These are phyloP conservation scores for Oriolus oriolus DNA, from an alignment of 2,113 vertebrate species.

Conservation along the genomic window DNA sequence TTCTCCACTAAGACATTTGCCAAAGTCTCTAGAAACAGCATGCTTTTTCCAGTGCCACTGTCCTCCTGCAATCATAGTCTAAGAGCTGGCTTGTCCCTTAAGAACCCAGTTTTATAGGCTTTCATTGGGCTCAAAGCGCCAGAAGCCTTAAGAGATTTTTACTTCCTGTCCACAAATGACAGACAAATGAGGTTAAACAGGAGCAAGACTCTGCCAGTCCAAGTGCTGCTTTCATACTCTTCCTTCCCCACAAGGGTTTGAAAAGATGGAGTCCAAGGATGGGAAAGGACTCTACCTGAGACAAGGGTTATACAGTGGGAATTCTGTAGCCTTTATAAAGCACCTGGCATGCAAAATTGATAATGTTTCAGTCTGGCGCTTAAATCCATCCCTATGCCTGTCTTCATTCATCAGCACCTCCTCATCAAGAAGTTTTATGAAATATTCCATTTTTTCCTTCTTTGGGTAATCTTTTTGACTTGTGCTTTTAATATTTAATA, in stretches of 20 bases:
- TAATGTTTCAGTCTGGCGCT: neutral
- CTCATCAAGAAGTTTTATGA: constrained; percentile 55
- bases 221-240: neutral
- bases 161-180: neutral
- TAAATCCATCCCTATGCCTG: constrained; percentile 36
- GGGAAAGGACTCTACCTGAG: neutral
- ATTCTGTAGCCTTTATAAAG: constrained; percentile 27
- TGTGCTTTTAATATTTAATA: constrained; percentile 65
- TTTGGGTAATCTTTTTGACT: constrained; percentile 62
- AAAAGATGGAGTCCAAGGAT: neutral
- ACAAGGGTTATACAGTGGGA: neutral
- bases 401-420: constrained; percentile 55
- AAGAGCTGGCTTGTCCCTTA: neutral
- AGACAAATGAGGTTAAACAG: neutral
- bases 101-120: neutral
- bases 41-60: neutral
- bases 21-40: neutral
- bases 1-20: neutral
- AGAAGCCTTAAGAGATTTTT: neutral
- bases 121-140: neutral
- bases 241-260: neutral
- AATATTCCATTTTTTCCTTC: constrained; percentile 42
- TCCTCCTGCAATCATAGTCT: neutral
- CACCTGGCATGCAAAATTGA: constrained; percentile 47
- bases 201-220: neutral